Evolutionary conservation across 2,797 vertebrate genomes (phyloP).

Genomic region (Podarcis siculus): DNA sequence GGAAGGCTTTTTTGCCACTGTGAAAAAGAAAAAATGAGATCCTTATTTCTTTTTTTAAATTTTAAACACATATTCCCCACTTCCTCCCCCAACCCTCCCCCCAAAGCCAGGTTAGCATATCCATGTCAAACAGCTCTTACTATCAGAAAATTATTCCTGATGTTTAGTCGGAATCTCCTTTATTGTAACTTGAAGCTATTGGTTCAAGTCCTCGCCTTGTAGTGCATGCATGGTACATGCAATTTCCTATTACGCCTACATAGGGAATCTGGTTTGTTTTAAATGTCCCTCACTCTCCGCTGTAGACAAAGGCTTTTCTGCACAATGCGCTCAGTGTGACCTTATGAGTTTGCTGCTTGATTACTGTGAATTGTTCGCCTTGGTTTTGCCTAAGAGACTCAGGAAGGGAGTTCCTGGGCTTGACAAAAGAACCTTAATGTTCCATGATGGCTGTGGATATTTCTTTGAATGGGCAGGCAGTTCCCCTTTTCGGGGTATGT

Average conservation of each 20-base stretch:
- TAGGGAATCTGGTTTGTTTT: background rate
- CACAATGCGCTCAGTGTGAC: background rate
- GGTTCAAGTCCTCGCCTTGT: background rate
- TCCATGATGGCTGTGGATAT: slow-evolving; percentile 7
- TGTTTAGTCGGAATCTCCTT: no score
- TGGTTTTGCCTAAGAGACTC: background rate
- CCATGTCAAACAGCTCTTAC: no score
- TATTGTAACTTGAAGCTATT: no score
- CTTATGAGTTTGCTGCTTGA: background rate
- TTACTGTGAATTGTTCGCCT: background rate
- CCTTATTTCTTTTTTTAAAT: background rate
- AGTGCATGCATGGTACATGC: no score
- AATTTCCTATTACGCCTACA: background rate
- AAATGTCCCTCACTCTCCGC: background rate
- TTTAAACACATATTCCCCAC: background rate
- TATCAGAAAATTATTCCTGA: no score
- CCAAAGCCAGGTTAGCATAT: background rate
- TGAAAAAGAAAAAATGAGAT: background rate
- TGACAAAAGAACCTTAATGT: slow-evolving; percentile 15
- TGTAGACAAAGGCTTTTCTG: background rate
- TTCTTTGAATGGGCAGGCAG: background rate
- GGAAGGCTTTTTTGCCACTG: background rate
- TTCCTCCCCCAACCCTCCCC: no score
- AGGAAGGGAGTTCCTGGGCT: background rate
- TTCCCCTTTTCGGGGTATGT: background rate